Percentiles rank a stretch among this genome's conserved stretches.
These are phyloP conservation scores for Rhodophaea formosa DNA, from an alignment of 2,888 invertebrate species.

Conservation along the genomic window DNA sequence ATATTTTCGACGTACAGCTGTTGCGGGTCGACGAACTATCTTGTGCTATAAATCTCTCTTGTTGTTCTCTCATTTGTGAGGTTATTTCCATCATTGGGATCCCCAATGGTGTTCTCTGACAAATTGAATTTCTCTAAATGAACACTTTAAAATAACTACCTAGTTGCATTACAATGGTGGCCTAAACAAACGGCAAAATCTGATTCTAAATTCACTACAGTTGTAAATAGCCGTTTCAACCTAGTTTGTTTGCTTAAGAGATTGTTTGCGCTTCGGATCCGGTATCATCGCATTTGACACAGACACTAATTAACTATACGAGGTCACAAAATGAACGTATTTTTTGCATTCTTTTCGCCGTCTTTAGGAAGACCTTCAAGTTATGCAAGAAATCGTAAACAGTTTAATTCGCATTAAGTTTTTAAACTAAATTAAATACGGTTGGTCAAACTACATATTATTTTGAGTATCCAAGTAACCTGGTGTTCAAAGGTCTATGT, in stretches of 20 bases:
- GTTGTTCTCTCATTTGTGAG: slow-evolving; percentile 41
- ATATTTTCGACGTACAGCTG: slow-evolving; percentile 53
- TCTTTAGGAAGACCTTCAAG: background rate
- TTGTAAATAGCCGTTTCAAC: slow-evolving; percentile 33
- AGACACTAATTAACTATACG: slow-evolving; percentile 44
- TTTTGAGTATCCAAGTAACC: no score
- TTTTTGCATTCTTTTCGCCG: slow-evolving; percentile 33
- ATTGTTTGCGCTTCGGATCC: slow-evolving; percentile 40
- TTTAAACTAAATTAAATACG: background rate
- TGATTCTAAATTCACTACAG: slow-evolving; percentile 34
- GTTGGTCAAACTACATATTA: no score
- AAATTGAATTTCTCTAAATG: background rate
- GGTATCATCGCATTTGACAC: slow-evolving; percentile 44
- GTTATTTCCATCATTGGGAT: slow-evolving; percentile 32
- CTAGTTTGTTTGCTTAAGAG: slow-evolving; percentile 31
- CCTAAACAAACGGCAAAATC: slow-evolving; percentile 28
- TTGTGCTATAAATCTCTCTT: slow-evolving; percentile 31
- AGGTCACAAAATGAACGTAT: slow-evolving; percentile 36
- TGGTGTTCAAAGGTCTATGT: no score
- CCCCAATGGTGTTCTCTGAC: background rate
- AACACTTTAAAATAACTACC: slow-evolving; percentile 18
- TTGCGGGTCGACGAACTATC: slow-evolving; percentile 47
- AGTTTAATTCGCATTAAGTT: background rate
- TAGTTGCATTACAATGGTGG: slow-evolving; percentile 33
- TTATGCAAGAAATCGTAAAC: background rate